Conservation (phyloP, 2,113 vertebrate species). For the Camelus dromedarius region DNA sequence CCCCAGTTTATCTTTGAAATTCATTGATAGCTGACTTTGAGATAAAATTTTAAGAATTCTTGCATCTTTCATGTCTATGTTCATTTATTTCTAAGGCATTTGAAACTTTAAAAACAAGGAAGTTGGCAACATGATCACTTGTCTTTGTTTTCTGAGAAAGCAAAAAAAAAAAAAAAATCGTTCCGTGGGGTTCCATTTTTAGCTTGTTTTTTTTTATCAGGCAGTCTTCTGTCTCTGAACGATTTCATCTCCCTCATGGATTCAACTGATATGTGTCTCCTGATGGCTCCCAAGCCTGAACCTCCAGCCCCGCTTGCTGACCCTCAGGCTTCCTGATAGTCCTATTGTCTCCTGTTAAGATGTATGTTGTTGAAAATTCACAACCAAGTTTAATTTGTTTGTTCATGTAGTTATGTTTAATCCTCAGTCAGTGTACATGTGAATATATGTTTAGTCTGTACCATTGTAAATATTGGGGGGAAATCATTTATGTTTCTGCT, state of each 20-base stretch:
- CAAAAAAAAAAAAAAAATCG: neutral
- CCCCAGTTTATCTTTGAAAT: neutral
- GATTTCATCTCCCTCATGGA: neutral
- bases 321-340: neutral
- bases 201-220: conserved; percentile 24
- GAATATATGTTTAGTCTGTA: neutral
- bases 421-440: neutral
- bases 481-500: neutral
- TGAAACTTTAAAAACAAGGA: neutral
- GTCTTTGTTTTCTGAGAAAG: conserved; percentile 46
- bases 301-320: neutral
- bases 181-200: neutral
- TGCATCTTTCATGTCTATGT: neutral
- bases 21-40: neutral
- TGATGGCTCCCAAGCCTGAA: neutral
- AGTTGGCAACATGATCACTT: neutral
- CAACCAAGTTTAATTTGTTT: neutral
- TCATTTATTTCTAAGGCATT: neutral
- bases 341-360: neutral
- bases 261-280: neutral
- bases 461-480: neutral
- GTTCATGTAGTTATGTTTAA: neutral
- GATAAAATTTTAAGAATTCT: neutral
- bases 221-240: neutral
- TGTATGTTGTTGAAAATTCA: conserved; percentile 6